A percentile compares a stretch with the other conserved stretches of the same genome.
Conservation (phyloP, 2,113 vertebrate species). For the Chloroceryle aenea region DNA sequence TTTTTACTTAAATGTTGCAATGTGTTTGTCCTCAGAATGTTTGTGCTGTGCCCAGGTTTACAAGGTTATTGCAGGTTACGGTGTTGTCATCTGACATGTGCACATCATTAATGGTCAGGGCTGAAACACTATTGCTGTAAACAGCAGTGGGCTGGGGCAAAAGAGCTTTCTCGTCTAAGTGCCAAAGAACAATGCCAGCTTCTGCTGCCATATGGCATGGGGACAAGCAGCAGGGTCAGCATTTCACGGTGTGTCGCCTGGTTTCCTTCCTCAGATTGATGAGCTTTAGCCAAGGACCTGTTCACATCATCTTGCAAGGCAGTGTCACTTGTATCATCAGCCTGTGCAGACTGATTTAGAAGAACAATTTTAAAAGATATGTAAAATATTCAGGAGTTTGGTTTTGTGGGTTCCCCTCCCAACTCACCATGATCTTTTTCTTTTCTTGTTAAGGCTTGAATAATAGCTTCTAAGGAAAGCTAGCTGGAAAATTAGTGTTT, state of each 20-base stretch:
- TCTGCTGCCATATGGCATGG: conserved; percentile 48
- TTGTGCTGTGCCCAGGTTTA: neutral
- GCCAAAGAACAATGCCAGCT: neutral
- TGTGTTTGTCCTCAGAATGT: neutral
- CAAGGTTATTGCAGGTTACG: neutral
- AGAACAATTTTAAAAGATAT: neutral
- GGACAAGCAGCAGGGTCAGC: conserved; percentile 23
- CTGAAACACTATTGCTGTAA: neutral
- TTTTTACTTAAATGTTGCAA: neutral
- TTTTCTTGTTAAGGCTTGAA: neutral
- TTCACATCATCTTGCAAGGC: neutral
- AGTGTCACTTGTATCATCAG: neutral
- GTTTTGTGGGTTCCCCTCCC: neutral
- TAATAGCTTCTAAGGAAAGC: neutral
- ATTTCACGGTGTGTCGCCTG: neutral
- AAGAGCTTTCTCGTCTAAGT: neutral
- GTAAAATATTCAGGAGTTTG: neutral
- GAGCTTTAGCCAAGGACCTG: conserved; percentile 5
- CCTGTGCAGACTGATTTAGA: neutral
- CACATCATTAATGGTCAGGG: neutral
- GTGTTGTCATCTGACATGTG: neutral
- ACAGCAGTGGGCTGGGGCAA: neutral
- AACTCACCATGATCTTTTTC: neutral
- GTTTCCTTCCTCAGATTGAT: neutral
- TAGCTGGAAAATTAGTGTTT: neutral